Base-by-base conservation (phyloP, 2,888 invertebrate genomes). In the Colostygia pectinataria region DNA sequence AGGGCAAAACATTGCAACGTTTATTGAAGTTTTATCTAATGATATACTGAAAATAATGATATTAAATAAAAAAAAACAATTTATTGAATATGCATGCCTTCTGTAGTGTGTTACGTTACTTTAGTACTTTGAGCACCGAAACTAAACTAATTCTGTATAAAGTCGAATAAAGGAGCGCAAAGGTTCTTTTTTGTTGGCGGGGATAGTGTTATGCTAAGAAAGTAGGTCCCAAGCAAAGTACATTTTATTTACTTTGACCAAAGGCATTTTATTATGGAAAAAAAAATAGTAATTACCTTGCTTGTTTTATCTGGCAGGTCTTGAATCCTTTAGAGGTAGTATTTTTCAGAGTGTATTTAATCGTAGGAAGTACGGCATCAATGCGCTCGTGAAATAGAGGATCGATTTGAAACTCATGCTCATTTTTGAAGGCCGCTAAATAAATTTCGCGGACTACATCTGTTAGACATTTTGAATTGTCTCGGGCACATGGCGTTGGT, bases 361-460 rank as follows among this genome's bases (percentile, higher is more conserved):
- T 2, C 0, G 36, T 47, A 6, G 59, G 57, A 2, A 60, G 38
- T 0, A 23, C 25, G 0, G 9, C 57, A 18, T 53, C 48, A 29
- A 68, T 51, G 3, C 14, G 14, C 8, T 70, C 59, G 1, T 59
- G 12, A 3, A 45, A 9, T 1, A 78, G 25, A 1, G 77, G 74
- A 2, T 79, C 76, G 6, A 29, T 23, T 13, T 18, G 5, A 1
- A n/a, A 4, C 4, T 20, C 28, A 28, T 18, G 2, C n/a, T 31
- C 27, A 2, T 2, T 15, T 27, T 42, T 8, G 1, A 42, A 23
- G 0, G 29, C 12, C 0, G 25, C 18, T n/a, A 10, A 14, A n/a
- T 38, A 48, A 8, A 33, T 14, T 7, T 1, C 14, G 27, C 38
- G 42, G 0, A 18, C 18, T 23, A 42, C 5, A 1, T 27, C n/a